Conservation (phyloP, 2,888 invertebrate genomes). For the Brenthis hecate region DNA sequence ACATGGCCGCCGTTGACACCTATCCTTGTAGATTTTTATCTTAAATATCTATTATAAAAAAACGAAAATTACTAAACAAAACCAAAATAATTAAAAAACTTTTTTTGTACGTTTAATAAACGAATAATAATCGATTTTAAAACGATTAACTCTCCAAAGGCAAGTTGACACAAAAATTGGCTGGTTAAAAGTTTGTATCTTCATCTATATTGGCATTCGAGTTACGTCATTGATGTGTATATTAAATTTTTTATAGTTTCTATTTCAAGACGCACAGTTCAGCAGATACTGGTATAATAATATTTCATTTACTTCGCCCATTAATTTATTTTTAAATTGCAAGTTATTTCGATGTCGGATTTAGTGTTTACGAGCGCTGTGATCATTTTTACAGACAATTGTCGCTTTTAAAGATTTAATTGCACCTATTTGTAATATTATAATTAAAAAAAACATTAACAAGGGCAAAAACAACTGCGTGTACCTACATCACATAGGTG, state of each 20-base stretch:
- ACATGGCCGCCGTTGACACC: slow-evolving; percentile 62
- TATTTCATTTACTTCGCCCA: slow-evolving; percentile 29
- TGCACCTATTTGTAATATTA: not conserved
- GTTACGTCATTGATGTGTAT: slow-evolving; percentile 31
- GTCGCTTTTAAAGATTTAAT: slow-evolving; percentile 11
- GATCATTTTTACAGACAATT: slow-evolving; percentile 13
- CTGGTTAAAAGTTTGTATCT: not conserved
- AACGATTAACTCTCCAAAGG: not conserved
- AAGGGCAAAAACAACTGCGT: not conserved
- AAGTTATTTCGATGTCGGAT: slow-evolving; percentile 32
- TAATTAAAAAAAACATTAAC: not conserved
- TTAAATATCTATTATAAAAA: slow-evolving; percentile 37
- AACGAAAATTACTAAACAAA: not conserved
- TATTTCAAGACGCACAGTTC: slow-evolving; percentile 38
- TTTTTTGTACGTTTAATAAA: too few species aligned
- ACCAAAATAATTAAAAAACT: not conserved
- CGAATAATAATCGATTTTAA: not conserved
- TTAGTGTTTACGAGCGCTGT: slow-evolving; percentile 24
- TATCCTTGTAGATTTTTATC: slow-evolving; percentile 69
- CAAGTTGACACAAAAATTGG: not conserved
- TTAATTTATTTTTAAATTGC: slow-evolving; percentile 37
- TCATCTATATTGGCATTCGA: slow-evolving; percentile 14
- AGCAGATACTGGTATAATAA: slow-evolving; percentile 35
- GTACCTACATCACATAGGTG: too few species aligned
- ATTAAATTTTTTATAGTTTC: slow-evolving; percentile 42